Evolutionary conservation across 2,888 invertebrate genomes (phyloP).

Genomic region (Diarsia rubi): DNA sequence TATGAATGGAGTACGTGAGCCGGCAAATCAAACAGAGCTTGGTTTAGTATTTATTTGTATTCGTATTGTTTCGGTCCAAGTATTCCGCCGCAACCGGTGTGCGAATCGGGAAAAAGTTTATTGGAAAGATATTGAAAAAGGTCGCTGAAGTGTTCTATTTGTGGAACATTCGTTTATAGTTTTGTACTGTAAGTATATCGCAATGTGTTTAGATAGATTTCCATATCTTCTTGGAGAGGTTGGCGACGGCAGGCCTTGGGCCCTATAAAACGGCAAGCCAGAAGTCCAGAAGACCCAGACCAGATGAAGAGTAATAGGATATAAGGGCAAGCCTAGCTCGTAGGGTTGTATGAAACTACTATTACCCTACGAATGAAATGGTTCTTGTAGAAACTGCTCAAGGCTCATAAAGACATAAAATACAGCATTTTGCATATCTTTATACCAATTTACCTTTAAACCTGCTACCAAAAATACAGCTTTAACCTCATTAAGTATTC

Average conservation of each 20-base stretch:
- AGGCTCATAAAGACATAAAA: background rate
- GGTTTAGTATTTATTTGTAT: slow-evolving; percentile 62
- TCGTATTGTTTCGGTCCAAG: slow-evolving; percentile 57
- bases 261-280: no score
- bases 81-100: slow-evolving; percentile 46
- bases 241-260: no score
- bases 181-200: background rate
- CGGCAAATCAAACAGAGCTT: slow-evolving; percentile 74
- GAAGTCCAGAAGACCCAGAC: no score
- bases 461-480: background rate
- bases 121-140: slow-evolving; percentile 6
- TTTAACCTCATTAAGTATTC: background rate
- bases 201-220: background rate
- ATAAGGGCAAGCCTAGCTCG: background rate
- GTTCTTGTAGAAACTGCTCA: background rate
- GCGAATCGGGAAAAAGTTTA: slow-evolving; percentile 6
- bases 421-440: background rate
- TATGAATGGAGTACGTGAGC: slow-evolving; percentile 70
- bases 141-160: slow-evolving; percentile 7
- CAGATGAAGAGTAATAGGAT: background rate
- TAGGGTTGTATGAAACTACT: background rate
- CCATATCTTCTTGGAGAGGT: no score
- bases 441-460: background rate
- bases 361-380: background rate
- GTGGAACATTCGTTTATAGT: background rate